phyloP scores from a whole-genome alignment of 2,797 vertebrate species.

The Gadopsis marmoratus region DNA sequence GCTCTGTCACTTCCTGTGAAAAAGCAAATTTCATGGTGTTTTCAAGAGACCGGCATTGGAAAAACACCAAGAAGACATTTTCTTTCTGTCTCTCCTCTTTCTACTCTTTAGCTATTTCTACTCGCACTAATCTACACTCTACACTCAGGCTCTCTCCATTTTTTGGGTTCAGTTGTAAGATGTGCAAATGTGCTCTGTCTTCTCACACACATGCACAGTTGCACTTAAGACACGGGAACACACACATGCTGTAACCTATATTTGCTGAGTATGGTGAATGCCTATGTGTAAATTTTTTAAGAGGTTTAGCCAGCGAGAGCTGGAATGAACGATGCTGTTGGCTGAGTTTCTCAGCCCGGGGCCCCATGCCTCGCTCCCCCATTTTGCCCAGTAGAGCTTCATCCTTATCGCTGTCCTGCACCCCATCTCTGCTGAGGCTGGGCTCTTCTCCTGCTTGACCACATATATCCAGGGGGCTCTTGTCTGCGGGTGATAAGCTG shows the following conservation, averaged over 20 bases:
- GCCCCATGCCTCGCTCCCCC: conserved; percentile 72
- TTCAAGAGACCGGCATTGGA: conserved; percentile 74
- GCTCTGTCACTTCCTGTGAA: conserved; percentile 83
- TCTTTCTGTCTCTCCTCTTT: conserved; percentile 45
- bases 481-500: conserved; percentile 88
- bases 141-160: conserved; percentile 20
- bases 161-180: conserved; percentile 51
- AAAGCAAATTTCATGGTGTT: conserved; percentile 86
- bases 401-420: conserved; percentile 87
- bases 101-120: neutral
- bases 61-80: conserved; percentile 71
- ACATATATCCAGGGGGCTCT: conserved; percentile 85
- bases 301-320: conserved; percentile 82
- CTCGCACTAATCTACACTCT: neutral
- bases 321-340: conserved; percentile 79
- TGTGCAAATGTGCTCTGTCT: conserved; percentile 41
- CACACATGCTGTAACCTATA: conserved; percentile 78
- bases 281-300: conserved; percentile 85
- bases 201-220: conserved; percentile 39
- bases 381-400: conserved; percentile 79
- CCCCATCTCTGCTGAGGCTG: conserved; percentile 79
- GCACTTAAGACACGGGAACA: conserved; percentile 56
- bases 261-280: conserved; percentile 81
- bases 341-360: conserved; percentile 78
- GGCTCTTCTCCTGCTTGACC: conserved; percentile 82